These are phyloP conservation scores for Aselliscus stoliczkanus DNA, from an alignment of 2,797 vertebrate genomes.

Conservation along the genomic window DNA sequence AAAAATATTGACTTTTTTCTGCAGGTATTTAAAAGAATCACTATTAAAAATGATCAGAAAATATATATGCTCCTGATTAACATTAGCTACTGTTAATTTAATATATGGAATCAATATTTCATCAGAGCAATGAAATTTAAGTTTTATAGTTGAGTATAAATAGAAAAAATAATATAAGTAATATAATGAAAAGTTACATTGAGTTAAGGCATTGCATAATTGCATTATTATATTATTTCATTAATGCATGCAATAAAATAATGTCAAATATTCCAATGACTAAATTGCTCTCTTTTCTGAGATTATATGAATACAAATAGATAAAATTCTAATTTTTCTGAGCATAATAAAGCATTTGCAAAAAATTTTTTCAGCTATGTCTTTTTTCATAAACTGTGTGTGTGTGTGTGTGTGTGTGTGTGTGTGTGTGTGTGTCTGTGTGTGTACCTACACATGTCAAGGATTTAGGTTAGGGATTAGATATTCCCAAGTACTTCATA, in stretches of 20 bases:
- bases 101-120: conserved; percentile 30
- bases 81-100: background rate
- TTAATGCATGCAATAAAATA: conserved; percentile 1
- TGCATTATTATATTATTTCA: background rate
- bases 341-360: background rate
- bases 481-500: background rate
- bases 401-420: background rate
- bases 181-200: conserved; percentile 2
- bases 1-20: conserved; percentile 26
- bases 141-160: background rate
- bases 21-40: background rate
- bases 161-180: conserved; percentile 22
- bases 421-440: background rate
- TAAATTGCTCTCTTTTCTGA: conserved; percentile 19
- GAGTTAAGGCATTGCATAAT: background rate
- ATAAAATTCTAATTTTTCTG: background rate
- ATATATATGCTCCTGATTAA: background rate
- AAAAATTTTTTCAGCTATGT: background rate
- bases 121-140: background rate
- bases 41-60: conserved; percentile 13
- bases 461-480: background rate
- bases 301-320: background rate
- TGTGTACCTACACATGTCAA: background rate
- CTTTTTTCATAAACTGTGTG: background rate
- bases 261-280: background rate